Evolutionary conservation across 2,797 vertebrate species (phyloP).

Genomic region (Oreonectes daqikongensis): DNA sequence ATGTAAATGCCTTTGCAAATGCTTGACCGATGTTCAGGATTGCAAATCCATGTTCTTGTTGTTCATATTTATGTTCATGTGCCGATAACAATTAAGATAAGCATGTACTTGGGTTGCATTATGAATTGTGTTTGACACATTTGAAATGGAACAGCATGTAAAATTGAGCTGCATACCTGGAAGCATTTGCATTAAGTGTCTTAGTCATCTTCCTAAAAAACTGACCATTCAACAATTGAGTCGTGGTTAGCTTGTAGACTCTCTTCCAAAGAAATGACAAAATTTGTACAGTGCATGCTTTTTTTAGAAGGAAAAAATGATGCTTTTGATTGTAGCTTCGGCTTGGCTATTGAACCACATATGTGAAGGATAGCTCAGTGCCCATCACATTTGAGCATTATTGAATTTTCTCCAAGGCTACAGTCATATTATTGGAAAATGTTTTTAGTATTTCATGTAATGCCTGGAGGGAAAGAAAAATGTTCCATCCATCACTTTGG

Average conservation of each 20-base stretch:
- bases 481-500: neutral
- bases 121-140: neutral
- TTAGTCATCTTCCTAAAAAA: neutral
- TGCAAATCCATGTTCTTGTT: no score
- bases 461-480: constrained; percentile 8
- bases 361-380: constrained; percentile 20
- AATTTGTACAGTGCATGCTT: neutral
- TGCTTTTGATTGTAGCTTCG: neutral
- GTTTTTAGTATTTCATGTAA: constrained; percentile 9
- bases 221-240: neutral
- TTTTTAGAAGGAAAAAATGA: neutral
- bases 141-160: neutral
- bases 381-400: constrained; percentile 15
- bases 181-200: neutral
- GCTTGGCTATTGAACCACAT: neutral
- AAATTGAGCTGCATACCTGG: neutral
- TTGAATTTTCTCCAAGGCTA: constrained; percentile 27
- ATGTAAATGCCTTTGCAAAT: neutral
- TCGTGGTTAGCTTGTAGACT: neutral
- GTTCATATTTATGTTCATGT: neutral
- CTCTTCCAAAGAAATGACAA: neutral
- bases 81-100: no score
- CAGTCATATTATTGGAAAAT: constrained; percentile 36
- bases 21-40: neutral
- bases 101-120: neutral